These are phyloP conservation scores for Megalops atlanticus DNA, from an alignment of 2,113 vertebrate species.

Conservation along the genomic window DNA sequence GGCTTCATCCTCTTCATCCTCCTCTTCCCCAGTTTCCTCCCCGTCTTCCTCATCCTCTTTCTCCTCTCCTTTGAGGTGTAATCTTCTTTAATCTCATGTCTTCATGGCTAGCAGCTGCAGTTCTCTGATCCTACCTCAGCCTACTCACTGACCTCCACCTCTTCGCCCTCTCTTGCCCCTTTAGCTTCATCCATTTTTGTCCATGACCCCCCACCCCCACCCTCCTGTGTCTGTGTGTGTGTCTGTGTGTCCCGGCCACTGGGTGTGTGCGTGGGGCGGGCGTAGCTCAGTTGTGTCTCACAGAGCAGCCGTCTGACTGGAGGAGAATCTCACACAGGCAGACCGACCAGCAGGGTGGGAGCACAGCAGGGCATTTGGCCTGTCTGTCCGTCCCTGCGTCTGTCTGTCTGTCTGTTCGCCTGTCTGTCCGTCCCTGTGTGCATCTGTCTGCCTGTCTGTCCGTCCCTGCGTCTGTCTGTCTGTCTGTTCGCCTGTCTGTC, in stretches of 20 bases:
- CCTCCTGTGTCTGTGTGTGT: neutral
- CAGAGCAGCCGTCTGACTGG: neutral
- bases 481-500: too few relatives aligned
- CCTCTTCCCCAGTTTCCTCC: too few relatives aligned
- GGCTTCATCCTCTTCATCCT: too few relatives aligned
- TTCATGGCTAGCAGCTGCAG: constrained; percentile 69
- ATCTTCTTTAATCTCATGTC: constrained; percentile 67
- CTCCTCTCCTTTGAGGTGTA: constrained; percentile 36
- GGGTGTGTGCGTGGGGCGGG: neutral
- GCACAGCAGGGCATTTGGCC: neutral
- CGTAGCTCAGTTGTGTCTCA: neutral
- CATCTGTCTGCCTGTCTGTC: too few relatives aligned
- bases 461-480: too few relatives aligned
- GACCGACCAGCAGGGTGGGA: neutral
- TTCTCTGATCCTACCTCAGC: constrained; percentile 58
- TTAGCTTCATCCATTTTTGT: constrained; percentile 22
- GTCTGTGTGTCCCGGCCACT: neutral
- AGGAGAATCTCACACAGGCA: too few relatives aligned
- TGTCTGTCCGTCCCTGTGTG: too few relatives aligned
- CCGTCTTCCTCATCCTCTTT: too few relatives aligned
- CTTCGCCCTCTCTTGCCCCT: constrained; percentile 30
- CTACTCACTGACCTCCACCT: neutral
- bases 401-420: too few relatives aligned
- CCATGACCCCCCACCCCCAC: neutral
- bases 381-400: too few relatives aligned